These are phyloP conservation scores for Drosophila equinoxialis DNA, from an alignment of 1,140 invertebrate species.

Conservation along the genomic window DNA sequence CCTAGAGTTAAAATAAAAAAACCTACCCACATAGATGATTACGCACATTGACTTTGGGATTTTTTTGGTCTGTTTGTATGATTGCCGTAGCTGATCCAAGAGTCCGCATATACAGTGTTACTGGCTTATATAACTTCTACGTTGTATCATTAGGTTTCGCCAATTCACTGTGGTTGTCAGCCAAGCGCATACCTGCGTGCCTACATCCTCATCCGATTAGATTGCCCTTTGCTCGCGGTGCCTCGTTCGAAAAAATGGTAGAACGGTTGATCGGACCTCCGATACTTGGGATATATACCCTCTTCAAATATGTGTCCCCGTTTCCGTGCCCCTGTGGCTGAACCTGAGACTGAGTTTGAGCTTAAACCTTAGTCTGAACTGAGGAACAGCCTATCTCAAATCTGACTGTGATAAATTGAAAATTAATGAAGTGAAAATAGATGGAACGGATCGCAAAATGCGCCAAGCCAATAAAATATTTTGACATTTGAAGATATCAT, in stretches of 20 bases:
- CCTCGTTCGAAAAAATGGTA: slow-evolving; percentile 28
- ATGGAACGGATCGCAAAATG: slow-evolving; percentile 83
- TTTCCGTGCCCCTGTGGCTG: not conserved
- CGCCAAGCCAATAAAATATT: slow-evolving; percentile 83
- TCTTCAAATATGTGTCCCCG: slow-evolving; percentile 60
- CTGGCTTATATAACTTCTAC: slow-evolving; percentile 26
- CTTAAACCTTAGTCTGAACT: slow-evolving; percentile 12
- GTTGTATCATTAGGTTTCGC: slow-evolving; percentile 24
- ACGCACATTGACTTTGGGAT: slow-evolving; percentile 7
- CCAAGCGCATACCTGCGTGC: slow-evolving; percentile 67
- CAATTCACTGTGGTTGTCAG: slow-evolving; percentile 67
- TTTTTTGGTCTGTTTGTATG: not conserved
- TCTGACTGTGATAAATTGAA: slow-evolving; percentile 83
- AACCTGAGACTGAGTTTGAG: slow-evolving; percentile 11
- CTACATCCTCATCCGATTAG: slow-evolving; percentile 57
- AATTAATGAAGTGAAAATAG: slow-evolving; percentile 83
- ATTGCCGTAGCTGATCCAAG: not conserved
- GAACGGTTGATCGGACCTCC: slow-evolving; percentile 64
- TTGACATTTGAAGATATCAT: slow-evolving; percentile 83
- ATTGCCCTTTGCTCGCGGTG: slow-evolving; percentile 48
- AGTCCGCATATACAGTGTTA: not conserved
- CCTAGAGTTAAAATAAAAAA: not conserved
- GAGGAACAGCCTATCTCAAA: slow-evolving; percentile 69
- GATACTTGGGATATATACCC: slow-evolving; percentile 61
- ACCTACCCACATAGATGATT: not conserved